Evolutionary conservation across 2,113 vertebrate species (phyloP), one percentile per base, ranked within the genome.

Genomic region (Apus apus): DNA sequence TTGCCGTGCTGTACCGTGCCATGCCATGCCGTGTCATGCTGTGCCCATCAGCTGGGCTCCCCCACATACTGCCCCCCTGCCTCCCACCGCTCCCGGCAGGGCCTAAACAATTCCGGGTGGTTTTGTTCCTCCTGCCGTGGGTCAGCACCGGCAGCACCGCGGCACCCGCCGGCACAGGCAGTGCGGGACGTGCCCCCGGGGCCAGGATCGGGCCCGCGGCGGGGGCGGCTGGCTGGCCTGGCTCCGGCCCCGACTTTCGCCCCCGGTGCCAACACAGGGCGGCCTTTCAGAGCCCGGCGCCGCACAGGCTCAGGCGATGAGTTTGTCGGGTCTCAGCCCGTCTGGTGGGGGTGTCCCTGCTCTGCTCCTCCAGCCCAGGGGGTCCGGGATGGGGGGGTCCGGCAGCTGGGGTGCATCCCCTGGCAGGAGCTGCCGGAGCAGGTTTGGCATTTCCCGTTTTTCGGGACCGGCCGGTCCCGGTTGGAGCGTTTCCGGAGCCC

Each of bases 361-460:
- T 40, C 17, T 15, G 51, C 21, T 26, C 6, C 38, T 36, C 27
- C 66, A 38, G 13, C 23, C 38, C 29, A 10, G 61, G 22, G n/a
- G 9, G 9, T 21, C 48, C n/a, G n/a, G n/a, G n/a, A n/a, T n/a
- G 19, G 1, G 27, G n/a, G 38, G 60, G 38, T 50, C 30, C 21
- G 3, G 0, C 34, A n/a, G 9, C 18, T 0, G 14, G 51, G 64
- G 64, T 6, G 8, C 38, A 1, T 2, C 30, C 36, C 20, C 6
- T 0, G 50, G 51, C 30, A 6, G 1, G 2, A 25, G 79, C 18
- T 58, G 45, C 38, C 1, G 0, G 43, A 23, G 36, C 76, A 9
- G 32, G 58, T 56, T 70, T 4, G 75, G 89, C 4, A 5, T 78
- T 95, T 95, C 95, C 94, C 87, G 91, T 85, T 91, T 86, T 53